Evolutionary conservation across 2,113 vertebrate genomes (phyloP), one percentile per base, ranked within the genome.

Genomic region (Zootoca vivipara): DNA sequence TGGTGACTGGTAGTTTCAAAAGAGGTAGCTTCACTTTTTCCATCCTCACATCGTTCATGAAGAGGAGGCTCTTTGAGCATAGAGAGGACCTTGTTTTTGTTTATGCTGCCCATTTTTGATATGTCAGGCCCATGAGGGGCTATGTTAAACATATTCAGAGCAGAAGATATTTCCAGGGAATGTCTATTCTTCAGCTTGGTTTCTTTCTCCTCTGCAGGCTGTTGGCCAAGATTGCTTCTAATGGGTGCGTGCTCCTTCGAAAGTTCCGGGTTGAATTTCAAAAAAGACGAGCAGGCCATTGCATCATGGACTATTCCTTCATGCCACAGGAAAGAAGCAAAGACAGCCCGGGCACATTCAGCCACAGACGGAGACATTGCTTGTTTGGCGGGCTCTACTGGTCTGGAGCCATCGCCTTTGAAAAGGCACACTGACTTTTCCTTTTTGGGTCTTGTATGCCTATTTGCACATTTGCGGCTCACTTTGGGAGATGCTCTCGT

Each of bases 41-140:
- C 98, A 83, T 99, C 99, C 89, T 99, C 99, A 70, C 98, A 99
- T 90, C 98, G 99, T 88, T 99, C 99, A 87, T 98, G 98, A 72
- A 99, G 96, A 1, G 99, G 98, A 6, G 98, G 98, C 67, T 99
- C 99, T 93, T 99, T 99, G 56, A 99, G 96, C 99, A 99, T 99
- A 7, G 99, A 99, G 6, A 99, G 96, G 40, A 99, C 99, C 89
- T 99, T 99, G 87, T 99, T 99, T 96, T 99, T 99, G 94, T 99
- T 99, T 94, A 99, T 99, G 95, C 99, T 99, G 67, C 98, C 99
- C 99, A 99, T 99, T 96, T 99, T 99, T 83, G 99, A 99, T 94
- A 99, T 99, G 95, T 99, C 99, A 33, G 99, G 98, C 72, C 99
- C 99, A 16, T 99, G 99, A 78, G 98, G 99, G 6, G 99, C 95